phyloP scores from a whole-genome alignment of 2,888 invertebrate genomes.

The Spisula solida region DNA sequence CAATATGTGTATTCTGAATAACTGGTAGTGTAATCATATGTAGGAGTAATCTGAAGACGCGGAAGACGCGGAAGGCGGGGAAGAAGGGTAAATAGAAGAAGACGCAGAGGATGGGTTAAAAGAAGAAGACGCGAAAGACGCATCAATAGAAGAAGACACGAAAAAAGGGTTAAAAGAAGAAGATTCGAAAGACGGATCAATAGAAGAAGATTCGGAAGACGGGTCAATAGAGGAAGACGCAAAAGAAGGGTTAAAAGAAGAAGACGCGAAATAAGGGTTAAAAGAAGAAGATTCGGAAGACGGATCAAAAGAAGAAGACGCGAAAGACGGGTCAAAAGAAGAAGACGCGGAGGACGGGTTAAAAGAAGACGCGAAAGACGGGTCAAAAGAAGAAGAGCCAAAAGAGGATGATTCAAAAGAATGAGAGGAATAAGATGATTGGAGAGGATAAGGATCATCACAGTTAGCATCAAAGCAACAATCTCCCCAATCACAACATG shows the following conservation, averaged over 20 bases:
- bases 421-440: no score
- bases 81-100: no score
- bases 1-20: no score
- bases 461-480: not conserved
- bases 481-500: not conserved
- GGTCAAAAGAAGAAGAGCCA: not conserved
- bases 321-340: not conserved
- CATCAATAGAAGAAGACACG: no score
- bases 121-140: no score
- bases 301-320: not conserved
- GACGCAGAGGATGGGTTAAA: no score
- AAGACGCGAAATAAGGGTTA: not conserved
- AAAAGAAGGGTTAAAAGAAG: not conserved
- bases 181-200: no score
- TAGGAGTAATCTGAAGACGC: no score
- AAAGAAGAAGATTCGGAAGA: not conserved
- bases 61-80: no score
- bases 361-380: not conserved
- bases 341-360: not conserved
- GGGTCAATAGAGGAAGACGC: not conserved
- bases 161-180: no score
- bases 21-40: no score
- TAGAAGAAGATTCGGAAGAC: not conserved
- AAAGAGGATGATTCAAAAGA: not conserved
- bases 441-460: not conserved